Evolutionary conservation across 2,113 vertebrate species (phyloP).

Genomic region (Equus quagga): DNA sequence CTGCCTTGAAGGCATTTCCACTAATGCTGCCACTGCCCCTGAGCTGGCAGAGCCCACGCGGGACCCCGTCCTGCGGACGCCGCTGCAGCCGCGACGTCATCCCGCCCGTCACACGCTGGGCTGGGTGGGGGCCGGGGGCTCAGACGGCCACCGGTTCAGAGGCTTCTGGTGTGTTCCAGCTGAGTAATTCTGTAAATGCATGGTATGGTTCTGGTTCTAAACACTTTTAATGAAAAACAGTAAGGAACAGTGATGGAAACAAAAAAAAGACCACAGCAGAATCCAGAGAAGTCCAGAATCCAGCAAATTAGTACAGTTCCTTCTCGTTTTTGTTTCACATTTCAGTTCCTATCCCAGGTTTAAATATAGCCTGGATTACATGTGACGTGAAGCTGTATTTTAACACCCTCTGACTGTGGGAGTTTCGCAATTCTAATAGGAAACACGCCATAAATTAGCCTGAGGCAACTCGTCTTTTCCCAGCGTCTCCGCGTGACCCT

Average conservation of each 20-base stretch:
- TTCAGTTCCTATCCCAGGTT: conserved; percentile 52
- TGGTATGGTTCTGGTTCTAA: not conserved
- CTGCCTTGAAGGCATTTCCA: not conserved
- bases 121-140: not conserved
- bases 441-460: conserved; percentile 76
- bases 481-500: not conserved
- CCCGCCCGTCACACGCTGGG: no score
- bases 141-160: not conserved
- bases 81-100: accelerated
- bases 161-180: not conserved
- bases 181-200: not conserved
- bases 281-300: conserved; percentile 11
- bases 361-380: conserved; percentile 73
- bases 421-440: conserved; percentile 79
- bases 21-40: not conserved
- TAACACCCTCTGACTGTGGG: conserved; percentile 56
- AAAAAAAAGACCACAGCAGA: not conserved
- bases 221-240: not conserved
- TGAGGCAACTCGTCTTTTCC: not conserved
- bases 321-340: not conserved
- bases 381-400: conserved; percentile 69
- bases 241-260: not conserved
- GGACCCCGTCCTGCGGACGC: accelerated
- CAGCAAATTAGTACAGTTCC: not conserved
- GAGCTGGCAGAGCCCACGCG: not conserved